Base-by-base conservation (phyloP, 2,888 invertebrate species). In the Pomacea canaliculata region DNA sequence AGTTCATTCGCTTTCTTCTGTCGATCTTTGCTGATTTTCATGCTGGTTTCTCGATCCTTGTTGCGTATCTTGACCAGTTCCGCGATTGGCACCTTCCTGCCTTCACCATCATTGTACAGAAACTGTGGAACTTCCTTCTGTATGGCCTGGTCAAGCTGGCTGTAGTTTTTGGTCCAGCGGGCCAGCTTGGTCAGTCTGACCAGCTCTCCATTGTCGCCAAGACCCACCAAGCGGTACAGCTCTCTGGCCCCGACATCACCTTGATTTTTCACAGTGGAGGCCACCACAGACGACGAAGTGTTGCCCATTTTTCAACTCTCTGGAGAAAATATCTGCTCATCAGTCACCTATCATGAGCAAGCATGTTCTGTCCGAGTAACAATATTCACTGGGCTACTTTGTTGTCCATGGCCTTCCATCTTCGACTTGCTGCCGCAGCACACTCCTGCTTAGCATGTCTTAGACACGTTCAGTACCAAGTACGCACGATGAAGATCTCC, bases 251-350 rank as follows among this genome's bases (percentile, higher is more conserved):
- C 83, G 5, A 84, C 85, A 73, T 88, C 86, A 5, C 97, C 97
- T 91, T 98, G 98, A 84, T 97, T 97, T 91, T 98, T 98, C 27
- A 98, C 97, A 67, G 97, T 97, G 0, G 96, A 96, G 1, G 98
- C 97, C 7, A 86, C 86, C 27, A 84, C 85, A 19, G 63, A n/a
- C 10, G 63, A 63, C 16, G 85, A 80, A 13, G 85, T 84, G 73
- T 87, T 87, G n/a, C 87, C 87, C 87, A 87, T 87, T 18, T 13
- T 56, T 56, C 16, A 56, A 16, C 7, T 8, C 51, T 7, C 7
- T 59, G 3, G 63, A 8, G 51, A 70, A 13, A n/a, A 46, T 12
- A 66, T 76, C 10, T 13, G 12, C 10, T 65, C 12, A 65, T 65
- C 12, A 16, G 13, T 27, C 12, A 27, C 23, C 18, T 65, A 65